Base-by-base conservation (phyloP, 2,797 vertebrate genomes). In the Sandelia bainsii region DNA sequence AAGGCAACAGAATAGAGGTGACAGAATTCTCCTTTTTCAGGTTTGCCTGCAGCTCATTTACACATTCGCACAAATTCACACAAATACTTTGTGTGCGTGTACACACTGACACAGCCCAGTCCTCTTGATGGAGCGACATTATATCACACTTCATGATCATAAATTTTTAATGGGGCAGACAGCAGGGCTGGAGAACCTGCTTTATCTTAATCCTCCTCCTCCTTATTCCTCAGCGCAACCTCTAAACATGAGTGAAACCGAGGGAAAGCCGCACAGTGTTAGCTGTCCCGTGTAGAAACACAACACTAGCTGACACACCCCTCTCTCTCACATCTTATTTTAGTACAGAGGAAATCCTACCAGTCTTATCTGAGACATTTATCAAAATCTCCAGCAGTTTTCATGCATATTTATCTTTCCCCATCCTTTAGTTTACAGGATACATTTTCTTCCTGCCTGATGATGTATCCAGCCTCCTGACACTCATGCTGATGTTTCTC, bases 401-500 rank as follows among this genome's bases (percentile, higher is more conserved):
- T 74, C 29, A 52, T 57, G 57, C 77, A 81, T 81, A 82, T 89
- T 84, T 85, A 85, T 86, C 80, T 80, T 60, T 20, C 27, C 51
- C 67, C 9, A 20, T 79, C 80, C 74, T 71, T 82, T 79, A 61
- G 80, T 82, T 87, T 85, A 86, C 77, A 84, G 60, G 79, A 85
- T 79, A 42, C 64, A 78, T 80, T 87, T 86, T 79, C 71, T 80
- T 75, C 75, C 73, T 62, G 63, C 63, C 69, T 79, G 82, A 89
- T 89, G 16, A 89, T 88, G 81, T 81, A 84, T 85, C 81, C 75
- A 81, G 56, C 76, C 76, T 80, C 74, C 69, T 80, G 80, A 87
- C 83, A 88, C 80, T 42, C 13, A 85, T 32, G 37, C 67, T 77
- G 77, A 62, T 84, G 72, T 75, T 81, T 79, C 76, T 82, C 66